Evolutionary conservation across 2,113 vertebrate genomes (phyloP), one percentile per base, ranked within the genome.

Genomic region (Hypocryptadius cinnamomeus): DNA sequence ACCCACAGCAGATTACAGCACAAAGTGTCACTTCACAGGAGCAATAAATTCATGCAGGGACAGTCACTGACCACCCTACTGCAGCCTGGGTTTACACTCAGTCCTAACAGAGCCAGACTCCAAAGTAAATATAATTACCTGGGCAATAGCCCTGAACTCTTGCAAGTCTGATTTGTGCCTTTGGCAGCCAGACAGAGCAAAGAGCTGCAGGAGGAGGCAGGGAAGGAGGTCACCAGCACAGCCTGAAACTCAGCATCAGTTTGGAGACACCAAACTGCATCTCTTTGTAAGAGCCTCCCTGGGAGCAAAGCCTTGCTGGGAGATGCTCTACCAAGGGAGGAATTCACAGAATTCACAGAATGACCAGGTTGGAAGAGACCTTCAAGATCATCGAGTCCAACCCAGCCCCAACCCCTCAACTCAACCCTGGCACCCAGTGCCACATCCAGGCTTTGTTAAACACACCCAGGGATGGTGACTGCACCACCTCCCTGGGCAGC

Each of bases 81-180:
- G 85, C 21, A 87, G 57, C 71, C 65, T 66, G 71, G 30, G 64
- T 83, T 90, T 84, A 28, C 18, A 5, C 48, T 89, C 31, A 18
- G 6, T 42, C 64, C 70, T 31, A 39, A n/a, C 56, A 68, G 61
- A 87, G 44, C 53, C 81, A 27, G 56, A 12, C 40, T 87, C 51
- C 44, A 87, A 70, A 80, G 48, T 53, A 85, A 96, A 93, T 37
- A 82, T 9, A 84, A 92, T 92, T 84, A 95, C 47, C 74, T 86
- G 80, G 40, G 72, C 61, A 90, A 64, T 28, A 80, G 53, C 27
- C 39, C 44, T 82, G 80, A 92, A 74, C 57, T 31, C 63, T 28
- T 76, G 54, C 54, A 50, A 44, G n/a, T 28, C 45, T 89, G 70
- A 66, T 60, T 50, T 56, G 82, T 87, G 57, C 68, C 68, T 83